phyloP scores from a whole-genome alignment of 2,113 vertebrate genomes.

The Ariopsis seemanni region DNA sequence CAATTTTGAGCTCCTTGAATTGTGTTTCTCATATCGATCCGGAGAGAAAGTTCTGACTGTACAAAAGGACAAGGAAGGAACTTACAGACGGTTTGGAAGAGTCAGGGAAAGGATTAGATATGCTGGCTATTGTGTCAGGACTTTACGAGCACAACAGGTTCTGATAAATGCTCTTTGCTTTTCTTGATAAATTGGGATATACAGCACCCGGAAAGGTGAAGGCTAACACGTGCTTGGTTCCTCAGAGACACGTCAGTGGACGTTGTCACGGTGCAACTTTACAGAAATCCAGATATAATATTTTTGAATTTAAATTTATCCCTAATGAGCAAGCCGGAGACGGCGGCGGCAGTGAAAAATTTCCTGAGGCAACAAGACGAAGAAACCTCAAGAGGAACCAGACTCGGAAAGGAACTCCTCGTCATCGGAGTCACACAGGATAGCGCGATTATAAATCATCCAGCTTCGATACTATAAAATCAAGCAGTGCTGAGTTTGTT shows the following conservation, averaged over 20 bases:
- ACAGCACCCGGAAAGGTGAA: not conserved
- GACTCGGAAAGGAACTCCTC: not conserved
- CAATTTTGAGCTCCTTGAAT: not conserved
- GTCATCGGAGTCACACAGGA: not conserved
- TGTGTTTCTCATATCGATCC: slow-evolving; percentile 48
- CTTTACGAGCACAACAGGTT: not conserved
- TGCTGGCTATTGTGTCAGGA: not conserved
- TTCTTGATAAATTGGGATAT: not conserved
- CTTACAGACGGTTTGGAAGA: slow-evolving; percentile 41
- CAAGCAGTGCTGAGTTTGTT: not conserved
- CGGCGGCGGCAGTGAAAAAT: not conserved
- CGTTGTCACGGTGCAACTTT: not conserved
- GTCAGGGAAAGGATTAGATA: not conserved
- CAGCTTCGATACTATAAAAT: not conserved
- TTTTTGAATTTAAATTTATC: not conserved
- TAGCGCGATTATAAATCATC: not conserved
- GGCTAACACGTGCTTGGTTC: not conserved
- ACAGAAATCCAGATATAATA: not conserved
- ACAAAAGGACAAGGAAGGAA: slow-evolving; percentile 27
- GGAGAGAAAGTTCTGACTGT: slow-evolving; percentile 2
- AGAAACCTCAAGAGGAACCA: not conserved
- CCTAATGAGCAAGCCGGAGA: not conserved
- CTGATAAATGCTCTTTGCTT: not conserved
- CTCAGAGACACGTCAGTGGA: not conserved
- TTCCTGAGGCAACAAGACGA: not conserved